Evolutionary conservation across 2,888 invertebrate species (phyloP).

Genomic region (Aporophyla nigra): DNA sequence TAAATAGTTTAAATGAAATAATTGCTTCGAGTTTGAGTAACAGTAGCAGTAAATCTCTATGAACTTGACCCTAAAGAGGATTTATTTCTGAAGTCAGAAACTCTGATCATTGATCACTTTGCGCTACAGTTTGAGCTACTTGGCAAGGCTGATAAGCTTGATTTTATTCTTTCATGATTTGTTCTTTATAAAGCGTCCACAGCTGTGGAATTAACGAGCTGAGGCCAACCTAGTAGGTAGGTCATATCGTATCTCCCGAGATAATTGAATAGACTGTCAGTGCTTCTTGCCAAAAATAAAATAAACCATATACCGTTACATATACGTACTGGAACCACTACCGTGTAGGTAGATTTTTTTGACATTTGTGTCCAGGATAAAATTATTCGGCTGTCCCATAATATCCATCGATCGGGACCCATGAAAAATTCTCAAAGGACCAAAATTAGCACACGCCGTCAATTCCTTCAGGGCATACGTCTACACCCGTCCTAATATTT

Average conservation of each 20-base stretch:
- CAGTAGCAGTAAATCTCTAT: neutral
- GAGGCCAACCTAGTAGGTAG: neutral
- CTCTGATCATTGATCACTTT: neutral
- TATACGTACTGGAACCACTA: too few relatives aligned
- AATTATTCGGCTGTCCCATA: neutral
- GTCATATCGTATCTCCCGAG: too few relatives aligned
- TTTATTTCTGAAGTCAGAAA: neutral
- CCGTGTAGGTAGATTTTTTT: too few relatives aligned
- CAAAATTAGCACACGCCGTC: too few relatives aligned
- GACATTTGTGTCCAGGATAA: neutral
- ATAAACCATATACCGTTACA: too few relatives aligned
- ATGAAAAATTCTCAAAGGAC: neutral
- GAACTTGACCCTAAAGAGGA: neutral
- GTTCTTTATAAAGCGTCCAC: neutral
- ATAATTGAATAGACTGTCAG: too few relatives aligned
- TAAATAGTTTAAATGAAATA: neutral
- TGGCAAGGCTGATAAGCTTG: neutral
- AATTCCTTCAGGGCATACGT: neutral
- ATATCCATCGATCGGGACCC: neutral
- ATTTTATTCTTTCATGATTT: neutral
- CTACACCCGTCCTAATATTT: constrained; percentile 8
- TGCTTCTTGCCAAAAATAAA: neutral
- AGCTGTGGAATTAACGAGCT: neutral
- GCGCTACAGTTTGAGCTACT: neutral
- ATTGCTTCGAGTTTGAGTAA: neutral